A percentile compares a stretch with the other conserved stretches of the same genome.
Conservation (phyloP, 2,797 vertebrate species). For the Acipenser oxyrinchus region DNA sequence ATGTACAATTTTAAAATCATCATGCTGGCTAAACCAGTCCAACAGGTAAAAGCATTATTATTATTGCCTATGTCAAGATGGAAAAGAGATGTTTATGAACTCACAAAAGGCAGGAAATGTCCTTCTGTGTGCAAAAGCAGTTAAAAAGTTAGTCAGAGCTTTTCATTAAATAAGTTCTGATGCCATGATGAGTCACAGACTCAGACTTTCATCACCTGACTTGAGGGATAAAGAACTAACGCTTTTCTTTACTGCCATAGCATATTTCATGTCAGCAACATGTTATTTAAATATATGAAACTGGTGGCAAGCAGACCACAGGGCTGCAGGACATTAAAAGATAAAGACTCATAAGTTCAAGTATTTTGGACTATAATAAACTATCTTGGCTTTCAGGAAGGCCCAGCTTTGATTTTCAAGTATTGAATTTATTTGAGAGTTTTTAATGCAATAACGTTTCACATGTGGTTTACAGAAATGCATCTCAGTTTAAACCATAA, state of each 20-base stretch:
- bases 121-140: no score
- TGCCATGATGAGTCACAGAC: slow-evolving; percentile 26
- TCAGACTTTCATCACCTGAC: slow-evolving; percentile 4
- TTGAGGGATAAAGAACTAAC: background rate
- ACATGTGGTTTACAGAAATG: background rate
- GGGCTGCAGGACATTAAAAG: slow-evolving; percentile 9
- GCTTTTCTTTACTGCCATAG: background rate
- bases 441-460: background rate
- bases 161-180: slow-evolving; percentile 16
- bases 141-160: slow-evolving; percentile 19
- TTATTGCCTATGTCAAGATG: no score
- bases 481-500: background rate
- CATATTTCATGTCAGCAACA: background rate
- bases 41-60: no score
- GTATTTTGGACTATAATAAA: background rate
- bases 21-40: no score
- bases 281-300: background rate
- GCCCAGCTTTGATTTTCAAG: no score
- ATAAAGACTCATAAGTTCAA: slow-evolving; percentile 21
- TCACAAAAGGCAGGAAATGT: no score
- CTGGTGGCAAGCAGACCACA: background rate
- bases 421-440: no score
- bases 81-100: no score
- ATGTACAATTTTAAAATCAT: no score
- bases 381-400: no score